Conservation (phyloP, 2,888 invertebrate genomes). For the Nemurella pictetii region DNA sequence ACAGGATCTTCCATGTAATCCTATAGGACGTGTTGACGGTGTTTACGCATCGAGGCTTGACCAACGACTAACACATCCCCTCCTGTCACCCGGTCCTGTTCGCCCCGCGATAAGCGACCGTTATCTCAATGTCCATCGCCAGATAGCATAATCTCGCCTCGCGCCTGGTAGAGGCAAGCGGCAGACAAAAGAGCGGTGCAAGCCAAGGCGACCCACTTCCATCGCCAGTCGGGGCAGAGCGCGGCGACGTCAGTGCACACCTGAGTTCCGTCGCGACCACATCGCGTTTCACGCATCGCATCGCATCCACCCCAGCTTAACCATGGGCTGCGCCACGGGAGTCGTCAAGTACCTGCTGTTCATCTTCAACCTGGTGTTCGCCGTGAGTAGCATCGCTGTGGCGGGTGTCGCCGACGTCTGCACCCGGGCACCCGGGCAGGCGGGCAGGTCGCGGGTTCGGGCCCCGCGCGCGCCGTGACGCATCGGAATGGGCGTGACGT, state of each 20-base stretch:
- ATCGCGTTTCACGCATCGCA: neutral
- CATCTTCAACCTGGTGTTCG: conserved; percentile 39
- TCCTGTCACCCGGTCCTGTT: no score
- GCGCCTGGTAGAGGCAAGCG: neutral
- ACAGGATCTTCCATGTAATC: no score
- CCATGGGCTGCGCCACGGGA: conserved; percentile 39
- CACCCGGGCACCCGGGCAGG: no score
- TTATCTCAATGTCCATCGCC: neutral
- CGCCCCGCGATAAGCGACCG: neutral
- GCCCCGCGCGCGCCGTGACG: neutral
- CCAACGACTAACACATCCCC: neutral
- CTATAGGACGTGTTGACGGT: no score
- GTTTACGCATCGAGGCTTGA: neutral
- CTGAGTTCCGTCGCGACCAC: neutral
- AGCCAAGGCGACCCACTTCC: neutral
- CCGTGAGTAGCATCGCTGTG: conserved; percentile 39
- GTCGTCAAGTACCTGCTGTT: conserved; percentile 38
- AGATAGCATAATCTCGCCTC: neutral
- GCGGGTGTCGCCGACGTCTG: no score
- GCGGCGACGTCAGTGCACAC: neutral
- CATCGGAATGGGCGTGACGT: neutral
- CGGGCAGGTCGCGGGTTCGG: neutral
- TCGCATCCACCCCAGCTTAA: conserved; percentile 6
- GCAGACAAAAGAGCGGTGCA: neutral
- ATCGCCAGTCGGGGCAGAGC: neutral